Conservation (phyloP, 2,113 vertebrate species). For the Calypte anna region DNA sequence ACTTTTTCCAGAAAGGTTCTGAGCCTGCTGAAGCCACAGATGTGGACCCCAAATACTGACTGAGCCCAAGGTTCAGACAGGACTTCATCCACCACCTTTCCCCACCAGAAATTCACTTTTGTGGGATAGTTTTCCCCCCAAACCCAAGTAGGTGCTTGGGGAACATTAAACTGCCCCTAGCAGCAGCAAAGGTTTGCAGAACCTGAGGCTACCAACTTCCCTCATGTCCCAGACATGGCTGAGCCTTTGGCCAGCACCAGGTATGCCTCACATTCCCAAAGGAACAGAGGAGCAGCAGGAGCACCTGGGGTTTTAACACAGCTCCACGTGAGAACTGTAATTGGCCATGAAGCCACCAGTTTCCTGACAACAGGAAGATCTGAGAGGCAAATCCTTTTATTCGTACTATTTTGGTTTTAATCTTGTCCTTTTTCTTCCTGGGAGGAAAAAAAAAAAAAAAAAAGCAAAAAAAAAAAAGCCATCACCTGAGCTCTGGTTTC, state of each 20-base stretch:
- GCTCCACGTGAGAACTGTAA: not conserved
- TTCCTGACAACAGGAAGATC: not conserved
- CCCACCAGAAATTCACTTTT: not conserved
- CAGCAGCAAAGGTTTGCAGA: not conserved
- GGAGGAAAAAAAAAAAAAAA: too few relatives aligned
- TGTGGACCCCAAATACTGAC: not conserved
- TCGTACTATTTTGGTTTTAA: slow-evolving; percentile 4
- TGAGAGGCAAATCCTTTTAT: not conserved
- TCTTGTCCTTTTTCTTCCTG: not conserved
- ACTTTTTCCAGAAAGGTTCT: not conserved
- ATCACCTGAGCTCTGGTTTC: not conserved
- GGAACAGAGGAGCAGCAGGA: not conserved
- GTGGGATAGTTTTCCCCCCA: not conserved
- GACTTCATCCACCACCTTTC: not conserved
- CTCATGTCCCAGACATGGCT: rapidly evolving
- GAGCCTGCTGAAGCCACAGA: not conserved
- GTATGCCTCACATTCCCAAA: not conserved
- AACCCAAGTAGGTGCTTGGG: not conserved
- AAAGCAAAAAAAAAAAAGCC: not conserved
- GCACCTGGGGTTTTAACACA: not conserved
- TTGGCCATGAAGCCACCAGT: not conserved
- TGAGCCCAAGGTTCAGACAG: not conserved
- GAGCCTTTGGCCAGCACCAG: not conserved
- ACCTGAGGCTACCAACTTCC: rapidly evolving
- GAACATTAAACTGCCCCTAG: not conserved